Percentiles rank a stretch among this genome's conserved stretches.
Conservation (phyloP, 2,797 vertebrate genomes). For the Falco cherrug region DNA sequence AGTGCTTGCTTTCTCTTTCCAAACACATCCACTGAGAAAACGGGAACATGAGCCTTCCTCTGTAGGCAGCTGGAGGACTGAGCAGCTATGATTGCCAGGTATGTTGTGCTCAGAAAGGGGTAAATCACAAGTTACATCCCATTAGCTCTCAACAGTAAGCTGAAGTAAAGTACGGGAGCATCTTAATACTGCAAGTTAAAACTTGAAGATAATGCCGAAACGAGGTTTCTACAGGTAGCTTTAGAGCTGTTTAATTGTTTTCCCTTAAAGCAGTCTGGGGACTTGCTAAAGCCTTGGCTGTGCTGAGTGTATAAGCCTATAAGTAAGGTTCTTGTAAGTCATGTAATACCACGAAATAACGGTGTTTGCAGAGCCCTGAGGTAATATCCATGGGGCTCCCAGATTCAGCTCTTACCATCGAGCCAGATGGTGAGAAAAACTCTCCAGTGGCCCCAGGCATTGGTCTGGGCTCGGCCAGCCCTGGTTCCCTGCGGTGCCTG, state of each 20-base stretch:
- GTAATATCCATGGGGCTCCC: neutral
- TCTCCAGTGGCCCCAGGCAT: neutral
- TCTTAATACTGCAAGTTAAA: neutral
- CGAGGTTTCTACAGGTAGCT: neutral
- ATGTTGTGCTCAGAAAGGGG: neutral
- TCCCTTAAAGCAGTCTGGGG: neutral
- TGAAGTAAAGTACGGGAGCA: neutral
- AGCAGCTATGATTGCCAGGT: neutral
- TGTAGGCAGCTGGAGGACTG: neutral
- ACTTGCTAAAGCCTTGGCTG: neutral
- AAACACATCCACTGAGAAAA: neutral
- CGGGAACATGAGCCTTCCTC: neutral
- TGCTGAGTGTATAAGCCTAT: fast-evolving
- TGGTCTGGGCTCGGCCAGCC: neutral
- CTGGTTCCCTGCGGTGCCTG: neutral
- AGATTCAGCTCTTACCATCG: fast-evolving
- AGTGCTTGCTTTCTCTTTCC: neutral
- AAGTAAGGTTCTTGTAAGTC: neutral
- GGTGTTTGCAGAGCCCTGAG: neutral
- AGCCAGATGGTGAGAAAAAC: neutral
- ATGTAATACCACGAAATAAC: neutral
- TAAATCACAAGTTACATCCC: neutral
- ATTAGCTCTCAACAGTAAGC: neutral
- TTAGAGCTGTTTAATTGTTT: neutral
- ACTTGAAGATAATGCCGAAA: neutral